These are phyloP conservation scores for Sphecodes monilicornis DNA, from an alignment of 2,888 invertebrate genomes.

Conservation along the genomic window DNA sequence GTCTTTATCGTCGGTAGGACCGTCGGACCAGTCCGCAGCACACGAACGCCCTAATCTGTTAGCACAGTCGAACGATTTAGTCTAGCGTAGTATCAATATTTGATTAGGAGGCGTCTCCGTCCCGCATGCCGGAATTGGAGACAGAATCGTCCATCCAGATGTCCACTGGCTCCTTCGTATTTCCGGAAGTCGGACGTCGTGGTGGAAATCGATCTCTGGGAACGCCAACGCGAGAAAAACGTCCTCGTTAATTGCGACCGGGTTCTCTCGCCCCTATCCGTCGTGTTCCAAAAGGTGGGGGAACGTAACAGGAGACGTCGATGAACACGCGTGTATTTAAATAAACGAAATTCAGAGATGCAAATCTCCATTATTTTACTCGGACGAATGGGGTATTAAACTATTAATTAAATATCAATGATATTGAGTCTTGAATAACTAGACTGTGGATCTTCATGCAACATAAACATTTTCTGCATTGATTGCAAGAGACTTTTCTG, in stretches of 20 bases:
- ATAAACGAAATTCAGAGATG: background rate
- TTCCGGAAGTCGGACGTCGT: conserved; percentile 49
- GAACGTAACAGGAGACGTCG: too few relatives aligned
- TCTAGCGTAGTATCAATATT: conserved; percentile 79
- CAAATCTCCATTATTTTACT: background rate
- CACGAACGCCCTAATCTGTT: conserved; percentile 78
- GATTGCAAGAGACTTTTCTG: too few relatives aligned
- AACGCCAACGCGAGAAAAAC: conserved; percentile 35
- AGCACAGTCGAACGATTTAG: conserved; percentile 76
- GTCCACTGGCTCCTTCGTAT: conserved; percentile 56
- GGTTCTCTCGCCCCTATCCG: background rate
- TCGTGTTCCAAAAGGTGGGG: background rate
- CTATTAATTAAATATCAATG: background rate
- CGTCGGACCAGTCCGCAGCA: conserved; percentile 65
- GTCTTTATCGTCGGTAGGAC: conserved; percentile 54
- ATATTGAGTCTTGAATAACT: background rate
- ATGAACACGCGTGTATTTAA: background rate
- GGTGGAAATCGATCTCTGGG: conserved; percentile 41
- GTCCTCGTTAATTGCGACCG: conserved; percentile 43
- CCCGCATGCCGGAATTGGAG: conserved; percentile 60
- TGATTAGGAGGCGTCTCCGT: conserved; percentile 75
- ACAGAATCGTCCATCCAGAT: conserved; percentile 59
- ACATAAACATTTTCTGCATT: too few relatives aligned
- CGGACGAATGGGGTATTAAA: background rate
- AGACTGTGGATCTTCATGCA: too few relatives aligned